Percentiles rank a stretch among this genome's conserved stretches.
These are phyloP conservation scores for Melipona quadrifasciata DNA, from an alignment of 1,140 invertebrate species.

Conservation along the genomic window DNA sequence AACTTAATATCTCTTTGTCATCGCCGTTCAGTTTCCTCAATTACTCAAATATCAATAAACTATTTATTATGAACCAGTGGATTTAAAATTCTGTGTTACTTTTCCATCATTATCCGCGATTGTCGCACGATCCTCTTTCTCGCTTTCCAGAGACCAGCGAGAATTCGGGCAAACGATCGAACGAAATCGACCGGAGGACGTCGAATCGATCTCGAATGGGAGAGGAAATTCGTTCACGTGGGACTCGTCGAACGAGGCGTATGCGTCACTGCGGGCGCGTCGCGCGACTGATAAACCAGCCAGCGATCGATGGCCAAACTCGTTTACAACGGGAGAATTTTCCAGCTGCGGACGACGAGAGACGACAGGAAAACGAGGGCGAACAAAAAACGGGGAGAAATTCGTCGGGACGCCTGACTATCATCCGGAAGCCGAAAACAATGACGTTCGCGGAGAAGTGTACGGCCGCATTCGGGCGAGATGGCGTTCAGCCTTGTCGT, in stretches of 20 bases:
- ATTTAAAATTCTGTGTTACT: no score
- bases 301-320: background rate
- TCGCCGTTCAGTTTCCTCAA: no score
- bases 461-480: background rate
- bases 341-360: background rate
- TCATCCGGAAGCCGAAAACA: conserved; percentile 11
- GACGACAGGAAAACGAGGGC: no score
- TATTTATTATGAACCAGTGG: no score
- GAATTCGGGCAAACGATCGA: background rate
- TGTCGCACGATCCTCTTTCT: no score
- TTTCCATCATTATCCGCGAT: no score
- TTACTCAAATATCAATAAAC: no score
- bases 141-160: no score
- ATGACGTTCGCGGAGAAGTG: conserved; percentile 13
- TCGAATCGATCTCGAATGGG: background rate
- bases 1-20: no score
- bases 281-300: background rate
- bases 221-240: background rate
- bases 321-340: conserved; percentile 4
- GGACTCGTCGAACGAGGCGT: background rate
- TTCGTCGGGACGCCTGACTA: background rate
- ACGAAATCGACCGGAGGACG: background rate
- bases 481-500: background rate
- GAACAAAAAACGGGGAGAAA: background rate
- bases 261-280: no score